These are phyloP conservation scores for Latrodectus geometricus DNA, from an alignment of 1,140 invertebrate genomes.

Conservation along the genomic window DNA sequence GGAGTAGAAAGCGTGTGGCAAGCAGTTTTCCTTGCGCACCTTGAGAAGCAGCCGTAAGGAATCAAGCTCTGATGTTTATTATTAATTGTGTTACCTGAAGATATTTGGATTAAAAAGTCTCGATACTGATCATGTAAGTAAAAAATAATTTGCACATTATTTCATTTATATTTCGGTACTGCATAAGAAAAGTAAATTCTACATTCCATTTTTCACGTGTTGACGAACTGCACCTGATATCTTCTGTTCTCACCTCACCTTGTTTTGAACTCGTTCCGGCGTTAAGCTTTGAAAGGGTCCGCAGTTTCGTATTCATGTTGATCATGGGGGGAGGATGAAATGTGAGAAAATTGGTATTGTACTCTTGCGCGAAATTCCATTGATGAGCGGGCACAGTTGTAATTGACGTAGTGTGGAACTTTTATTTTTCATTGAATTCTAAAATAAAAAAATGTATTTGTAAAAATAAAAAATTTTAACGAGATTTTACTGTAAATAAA, in stretches of 20 bases:
- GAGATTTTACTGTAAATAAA: too few relatives aligned
- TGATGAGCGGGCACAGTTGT: too few relatives aligned
- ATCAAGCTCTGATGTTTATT: background rate
- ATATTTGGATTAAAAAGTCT: slow-evolving; percentile 21
- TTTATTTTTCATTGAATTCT: too few relatives aligned
- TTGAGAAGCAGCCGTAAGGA: background rate
- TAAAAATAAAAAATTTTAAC: too few relatives aligned
- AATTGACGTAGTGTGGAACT: too few relatives aligned
- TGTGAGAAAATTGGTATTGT: too few relatives aligned
- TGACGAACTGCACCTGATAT: background rate
- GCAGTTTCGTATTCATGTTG: background rate
- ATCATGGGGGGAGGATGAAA: too few relatives aligned
- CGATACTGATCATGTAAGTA: slow-evolving; percentile 29
- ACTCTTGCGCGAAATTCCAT: too few relatives aligned
- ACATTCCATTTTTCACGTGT: slow-evolving; percentile 29
- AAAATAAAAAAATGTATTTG: too few relatives aligned
- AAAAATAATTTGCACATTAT: background rate
- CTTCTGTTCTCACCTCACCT: background rate
- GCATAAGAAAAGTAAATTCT: background rate
- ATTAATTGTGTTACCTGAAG: background rate
- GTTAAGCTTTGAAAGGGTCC: background rate
- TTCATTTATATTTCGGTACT: background rate
- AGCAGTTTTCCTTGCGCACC: slow-evolving; percentile 5
- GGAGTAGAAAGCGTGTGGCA: slow-evolving; percentile 50
- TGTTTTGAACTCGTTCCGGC: background rate